Conservation (phyloP, 2,113 vertebrate species). For the Tachycineta bicolor region DNA sequence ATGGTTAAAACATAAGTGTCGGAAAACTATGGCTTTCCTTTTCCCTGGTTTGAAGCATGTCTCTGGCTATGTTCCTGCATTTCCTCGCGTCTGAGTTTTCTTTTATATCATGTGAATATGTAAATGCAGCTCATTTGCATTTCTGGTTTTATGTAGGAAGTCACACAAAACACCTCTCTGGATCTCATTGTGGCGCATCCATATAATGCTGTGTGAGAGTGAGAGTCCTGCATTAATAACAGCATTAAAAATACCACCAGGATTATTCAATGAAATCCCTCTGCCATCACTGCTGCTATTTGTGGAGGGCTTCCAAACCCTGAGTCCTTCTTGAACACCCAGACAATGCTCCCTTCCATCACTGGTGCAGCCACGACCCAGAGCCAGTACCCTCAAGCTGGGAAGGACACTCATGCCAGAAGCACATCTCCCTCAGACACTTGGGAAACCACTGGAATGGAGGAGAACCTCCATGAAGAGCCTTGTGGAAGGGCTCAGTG, state of each 20-base stretch:
- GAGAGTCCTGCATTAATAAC: neutral
- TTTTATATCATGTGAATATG: constrained; percentile 1
- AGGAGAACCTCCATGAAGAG: neutral
- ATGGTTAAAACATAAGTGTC: neutral
- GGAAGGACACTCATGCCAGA: neutral
- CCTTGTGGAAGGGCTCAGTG: neutral
- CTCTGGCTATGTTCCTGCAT: neutral
- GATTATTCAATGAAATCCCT: neutral
- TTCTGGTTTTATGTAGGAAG: constrained; percentile 35
- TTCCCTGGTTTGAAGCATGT: neutral
- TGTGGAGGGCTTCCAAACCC: neutral
- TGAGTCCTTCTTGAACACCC: fast-evolving
- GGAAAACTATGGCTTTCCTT: neutral
- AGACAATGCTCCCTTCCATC: fast-evolving
- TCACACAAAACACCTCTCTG: constrained; percentile 13
- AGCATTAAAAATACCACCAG: neutral
- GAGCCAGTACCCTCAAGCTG: neutral
- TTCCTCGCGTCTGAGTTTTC: neutral
- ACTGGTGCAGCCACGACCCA: neutral
- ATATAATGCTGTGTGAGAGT: neutral
- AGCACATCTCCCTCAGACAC: neutral
- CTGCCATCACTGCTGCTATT: neutral
- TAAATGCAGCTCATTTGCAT: constrained; percentile 21
- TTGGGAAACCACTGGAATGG: neutral
- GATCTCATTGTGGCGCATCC: neutral